Evolutionary conservation across 2,113 vertebrate genomes (phyloP).

Genomic region (Trematocara macrostoma): DNA sequence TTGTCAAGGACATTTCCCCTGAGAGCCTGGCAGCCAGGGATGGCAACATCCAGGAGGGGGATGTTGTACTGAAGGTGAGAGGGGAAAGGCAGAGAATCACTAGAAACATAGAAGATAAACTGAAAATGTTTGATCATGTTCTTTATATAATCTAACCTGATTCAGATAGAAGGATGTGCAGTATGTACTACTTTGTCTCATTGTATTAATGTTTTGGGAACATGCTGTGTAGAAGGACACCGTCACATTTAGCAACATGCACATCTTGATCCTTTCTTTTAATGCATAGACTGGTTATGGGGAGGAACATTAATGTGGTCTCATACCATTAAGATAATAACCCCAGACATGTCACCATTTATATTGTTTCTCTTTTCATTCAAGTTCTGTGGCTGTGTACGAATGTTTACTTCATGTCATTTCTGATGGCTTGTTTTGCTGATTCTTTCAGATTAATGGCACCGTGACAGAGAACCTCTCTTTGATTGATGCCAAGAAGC

Average conservation of each 20-base stretch:
- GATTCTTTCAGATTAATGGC: slow-evolving; percentile 87
- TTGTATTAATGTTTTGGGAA: not conserved
- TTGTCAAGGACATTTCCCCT: slow-evolving; percentile 99
- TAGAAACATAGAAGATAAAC: not conserved
- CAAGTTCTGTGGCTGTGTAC: not conserved
- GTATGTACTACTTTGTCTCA: not conserved
- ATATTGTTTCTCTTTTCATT: not conserved
- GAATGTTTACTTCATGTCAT: not conserved
- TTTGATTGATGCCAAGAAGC: slow-evolving; percentile 95
- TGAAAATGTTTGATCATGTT: not conserved
- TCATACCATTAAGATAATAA: not conserved
- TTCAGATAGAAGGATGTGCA: not conserved
- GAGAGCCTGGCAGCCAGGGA: slow-evolving; percentile 96
- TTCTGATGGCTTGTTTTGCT: not conserved
- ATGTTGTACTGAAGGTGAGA: slow-evolving; percentile 95
- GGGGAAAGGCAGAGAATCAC: not conserved
- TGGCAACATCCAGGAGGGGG: slow-evolving; percentile 98
- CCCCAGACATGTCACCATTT: not conserved
- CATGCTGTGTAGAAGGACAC: not conserved
- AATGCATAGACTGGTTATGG: not conserved
- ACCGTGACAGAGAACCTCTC: slow-evolving; percentile 99
- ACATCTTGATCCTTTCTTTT: not conserved
- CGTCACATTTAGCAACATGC: not conserved
- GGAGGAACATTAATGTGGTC: not conserved
- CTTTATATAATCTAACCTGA: not conserved